These are phyloP conservation scores for Pempheris klunzingeri DNA, from an alignment of 2,797 vertebrate genomes.

Conservation along the genomic window DNA sequence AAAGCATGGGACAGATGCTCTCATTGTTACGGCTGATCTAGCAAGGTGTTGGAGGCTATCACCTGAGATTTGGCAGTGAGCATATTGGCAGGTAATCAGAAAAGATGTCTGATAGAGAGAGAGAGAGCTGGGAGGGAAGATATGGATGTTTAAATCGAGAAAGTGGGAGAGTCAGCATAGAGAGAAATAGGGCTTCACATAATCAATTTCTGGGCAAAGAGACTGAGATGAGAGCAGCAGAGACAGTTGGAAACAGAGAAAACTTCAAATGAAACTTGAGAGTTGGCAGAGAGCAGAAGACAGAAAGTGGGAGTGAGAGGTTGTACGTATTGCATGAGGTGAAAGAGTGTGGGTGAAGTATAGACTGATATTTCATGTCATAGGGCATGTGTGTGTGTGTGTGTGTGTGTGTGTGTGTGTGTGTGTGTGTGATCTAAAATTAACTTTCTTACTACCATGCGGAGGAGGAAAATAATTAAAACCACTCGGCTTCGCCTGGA, in stretches of 20 bases:
- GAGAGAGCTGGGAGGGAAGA: conserved; percentile 3
- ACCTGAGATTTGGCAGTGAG: neutral
- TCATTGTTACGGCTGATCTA: neutral
- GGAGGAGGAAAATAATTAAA: neutral
- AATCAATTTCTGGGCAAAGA: conserved; percentile 16
- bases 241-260: neutral
- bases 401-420: neutral
- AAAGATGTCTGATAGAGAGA: conserved; percentile 9
- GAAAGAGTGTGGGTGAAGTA: neutral
- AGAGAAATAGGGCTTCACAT: neutral
- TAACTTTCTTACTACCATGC: neutral
- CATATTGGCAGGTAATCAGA: conserved; percentile 27
- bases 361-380: neutral
- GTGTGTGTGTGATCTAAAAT: neutral
- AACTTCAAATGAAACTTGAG: conserved; percentile 5
- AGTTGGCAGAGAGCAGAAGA: conserved; percentile 18
- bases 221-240: conserved; percentile 18
- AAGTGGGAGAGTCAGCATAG: conserved; percentile 4
- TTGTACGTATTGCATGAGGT: conserved; percentile 19
- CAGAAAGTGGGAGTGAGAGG: neutral
- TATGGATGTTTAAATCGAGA: conserved; percentile 27
- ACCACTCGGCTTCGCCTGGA: neutral
- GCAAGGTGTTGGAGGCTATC: neutral
- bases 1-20: neutral
- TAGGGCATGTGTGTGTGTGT: neutral